Evolutionary conservation across 2,113 vertebrate species (phyloP).

Genomic region (Hippocampus abdominalis): DNA sequence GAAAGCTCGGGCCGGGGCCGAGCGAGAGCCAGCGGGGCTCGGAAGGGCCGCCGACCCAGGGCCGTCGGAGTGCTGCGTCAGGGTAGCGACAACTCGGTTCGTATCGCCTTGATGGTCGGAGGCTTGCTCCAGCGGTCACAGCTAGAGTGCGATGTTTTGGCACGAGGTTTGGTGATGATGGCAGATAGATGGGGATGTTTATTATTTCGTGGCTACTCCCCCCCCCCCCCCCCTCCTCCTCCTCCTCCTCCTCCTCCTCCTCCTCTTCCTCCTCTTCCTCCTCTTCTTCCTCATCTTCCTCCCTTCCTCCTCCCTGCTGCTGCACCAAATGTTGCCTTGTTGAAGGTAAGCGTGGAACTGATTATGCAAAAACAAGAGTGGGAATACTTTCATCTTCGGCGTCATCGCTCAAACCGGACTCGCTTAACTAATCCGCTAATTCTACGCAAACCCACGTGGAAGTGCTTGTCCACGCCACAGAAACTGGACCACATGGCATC

Average conservation of each 20-base stretch:
- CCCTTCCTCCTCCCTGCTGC: too few species aligned
- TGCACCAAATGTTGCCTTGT: background rate
- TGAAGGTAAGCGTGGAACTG: slow-evolving; percentile 2
- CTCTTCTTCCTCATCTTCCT: background rate
- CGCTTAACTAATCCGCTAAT: background rate
- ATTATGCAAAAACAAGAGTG: background rate
- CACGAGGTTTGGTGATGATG: slow-evolving; percentile 6
- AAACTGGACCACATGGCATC: background rate
- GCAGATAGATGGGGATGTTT: slow-evolving; percentile 7
- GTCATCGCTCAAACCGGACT: slow-evolving; percentile 3
- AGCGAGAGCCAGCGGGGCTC: slow-evolving; percentile 12
- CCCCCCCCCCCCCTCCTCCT: background rate
- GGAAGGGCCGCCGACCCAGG: background rate
- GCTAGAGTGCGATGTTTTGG: background rate
- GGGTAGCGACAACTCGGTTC: slow-evolving; percentile 2
- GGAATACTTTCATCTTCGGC: slow-evolving; percentile 4
- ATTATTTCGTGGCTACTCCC: slow-evolving; percentile 6
- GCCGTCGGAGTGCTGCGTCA: background rate
- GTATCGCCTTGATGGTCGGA: slow-evolving; percentile 8
- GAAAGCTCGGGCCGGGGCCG: slow-evolving; percentile 49
- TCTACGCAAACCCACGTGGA: background rate
- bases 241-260: background rate
- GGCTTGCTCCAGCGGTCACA: background rate
- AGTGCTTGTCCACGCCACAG: background rate
- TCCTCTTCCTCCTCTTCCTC: background rate